A percentile compares a stretch with the other conserved stretches of the same genome.
These are phyloP conservation scores for Lepus townsendii DNA, from an alignment of 2,797 vertebrate genomes.

Conservation along the genomic window DNA sequence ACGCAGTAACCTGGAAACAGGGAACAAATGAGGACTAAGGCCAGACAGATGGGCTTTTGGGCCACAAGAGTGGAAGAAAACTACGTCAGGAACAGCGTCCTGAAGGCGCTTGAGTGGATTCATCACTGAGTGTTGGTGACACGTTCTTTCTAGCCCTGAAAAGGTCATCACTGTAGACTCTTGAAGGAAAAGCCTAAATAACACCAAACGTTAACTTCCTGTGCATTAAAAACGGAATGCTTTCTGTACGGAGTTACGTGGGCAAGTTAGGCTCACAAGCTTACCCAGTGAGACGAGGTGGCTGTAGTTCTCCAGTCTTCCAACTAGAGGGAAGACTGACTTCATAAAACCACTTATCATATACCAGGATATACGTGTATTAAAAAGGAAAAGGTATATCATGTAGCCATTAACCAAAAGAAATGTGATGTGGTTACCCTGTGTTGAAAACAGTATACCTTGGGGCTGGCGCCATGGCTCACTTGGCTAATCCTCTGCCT, in stretches of 20 bases:
- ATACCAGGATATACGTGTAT: background rate
- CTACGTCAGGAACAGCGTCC: background rate
- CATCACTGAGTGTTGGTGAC: background rate
- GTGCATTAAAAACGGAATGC: background rate
- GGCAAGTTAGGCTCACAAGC: background rate
- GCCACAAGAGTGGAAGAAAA: background rate
- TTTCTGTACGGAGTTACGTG: background rate
- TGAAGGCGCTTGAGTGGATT: background rate
- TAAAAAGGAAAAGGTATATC: background rate
- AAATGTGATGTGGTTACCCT: background rate
- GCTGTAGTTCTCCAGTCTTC: conserved; percentile 66
- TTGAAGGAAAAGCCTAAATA: conserved; percentile 17
- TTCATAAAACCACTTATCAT: background rate
- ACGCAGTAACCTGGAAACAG: conserved; percentile 47
- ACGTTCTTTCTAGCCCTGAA: background rate
- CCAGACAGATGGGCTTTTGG: background rate
- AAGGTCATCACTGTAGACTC: background rate
- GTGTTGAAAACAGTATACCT: background rate
- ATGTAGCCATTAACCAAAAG: too few species aligned
- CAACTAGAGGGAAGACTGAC: background rate
- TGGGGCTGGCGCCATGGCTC: too few species aligned
- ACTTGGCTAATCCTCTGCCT: too few species aligned
- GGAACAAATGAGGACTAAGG: background rate
- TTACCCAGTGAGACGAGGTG: conserved; percentile 62
- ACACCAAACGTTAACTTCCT: background rate